Evolutionary conservation across 2,888 invertebrate species (phyloP).

Genomic region (Apotomis turbidana): DNA sequence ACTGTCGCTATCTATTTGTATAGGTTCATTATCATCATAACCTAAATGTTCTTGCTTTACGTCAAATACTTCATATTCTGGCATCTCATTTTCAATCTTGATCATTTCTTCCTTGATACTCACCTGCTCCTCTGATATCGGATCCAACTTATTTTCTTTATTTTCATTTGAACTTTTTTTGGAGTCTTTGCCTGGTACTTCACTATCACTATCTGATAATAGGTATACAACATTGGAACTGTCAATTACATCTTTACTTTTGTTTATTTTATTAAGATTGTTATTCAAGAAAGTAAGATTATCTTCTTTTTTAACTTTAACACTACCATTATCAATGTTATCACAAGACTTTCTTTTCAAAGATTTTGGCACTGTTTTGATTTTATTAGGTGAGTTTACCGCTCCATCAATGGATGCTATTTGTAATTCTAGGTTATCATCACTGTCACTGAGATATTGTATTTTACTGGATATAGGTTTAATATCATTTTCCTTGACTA

Average conservation of each 20-base stretch:
- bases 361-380: constrained; percentile 47
- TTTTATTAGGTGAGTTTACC: not conserved
- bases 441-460: constrained; percentile 63
- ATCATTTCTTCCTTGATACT: constrained; percentile 50
- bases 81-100: constrained; percentile 64
- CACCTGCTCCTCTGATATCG: constrained; percentile 49
- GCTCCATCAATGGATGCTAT: constrained; percentile 51
- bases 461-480: constrained; percentile 55
- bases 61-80: constrained; percentile 69
- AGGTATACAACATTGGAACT: constrained; percentile 55
- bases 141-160: constrained; percentile 55
- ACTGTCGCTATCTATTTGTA: constrained; percentile 72
- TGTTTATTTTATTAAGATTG: constrained; percentile 45
- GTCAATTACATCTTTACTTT: constrained; percentile 37
- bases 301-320: constrained; percentile 49
- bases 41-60: constrained; percentile 72
- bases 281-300: not conserved
- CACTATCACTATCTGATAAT: constrained; percentile 65
- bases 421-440: constrained; percentile 58
- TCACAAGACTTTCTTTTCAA: constrained; percentile 61
- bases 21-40: constrained; percentile 70
- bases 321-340: constrained; percentile 40
- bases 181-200: constrained; percentile 43
- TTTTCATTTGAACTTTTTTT: constrained; percentile 33
- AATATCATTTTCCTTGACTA: constrained; percentile 53